A percentile compares a stretch with the other conserved stretches of the same genome.
Evolutionary conservation across 2,888 invertebrate genomes (phyloP).

Genomic region (Phalangium opilio): DNA sequence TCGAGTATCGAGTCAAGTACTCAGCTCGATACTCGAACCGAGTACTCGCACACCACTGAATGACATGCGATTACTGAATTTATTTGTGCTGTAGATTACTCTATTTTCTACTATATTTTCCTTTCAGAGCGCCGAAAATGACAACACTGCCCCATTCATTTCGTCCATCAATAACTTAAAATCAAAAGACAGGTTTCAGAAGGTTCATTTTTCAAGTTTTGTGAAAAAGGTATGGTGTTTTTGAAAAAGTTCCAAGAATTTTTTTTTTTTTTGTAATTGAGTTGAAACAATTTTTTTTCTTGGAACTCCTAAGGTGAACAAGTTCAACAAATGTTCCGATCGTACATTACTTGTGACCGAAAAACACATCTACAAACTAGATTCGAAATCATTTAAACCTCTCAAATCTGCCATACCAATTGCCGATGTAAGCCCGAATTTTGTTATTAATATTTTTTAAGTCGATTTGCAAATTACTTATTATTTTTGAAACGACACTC

Average conservation of each 20-base stretch:
- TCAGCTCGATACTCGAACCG: too few species aligned
- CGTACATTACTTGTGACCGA: constrained; percentile 79
- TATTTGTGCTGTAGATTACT: too few species aligned
- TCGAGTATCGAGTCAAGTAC: too few species aligned
- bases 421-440: constrained; percentile 42
- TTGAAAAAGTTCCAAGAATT: too few species aligned
- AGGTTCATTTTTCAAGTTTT: constrained; percentile 47
- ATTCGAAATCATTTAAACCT: constrained; percentile 64
- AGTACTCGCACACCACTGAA: too few species aligned
- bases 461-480: neutral
- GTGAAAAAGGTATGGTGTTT: constrained; percentile 39
- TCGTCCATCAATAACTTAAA: constrained; percentile 50
- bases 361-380: constrained; percentile 67
- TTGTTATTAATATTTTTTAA: neutral
- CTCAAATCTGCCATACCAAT: constrained; percentile 71
- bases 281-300: neutral
- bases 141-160: constrained; percentile 45
- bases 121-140: constrained; percentile 46
- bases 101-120: constrained; percentile 6
- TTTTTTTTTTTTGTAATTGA: neutral
- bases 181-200: constrained; percentile 47
- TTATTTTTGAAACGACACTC: constrained; percentile 12
- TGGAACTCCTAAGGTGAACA: constrained; percentile 39
- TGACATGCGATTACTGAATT: too few species aligned
- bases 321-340: constrained; percentile 63